Base-by-base conservation (phyloP, 2,113 vertebrate genomes). In the Empidonax alnorum region DNA sequence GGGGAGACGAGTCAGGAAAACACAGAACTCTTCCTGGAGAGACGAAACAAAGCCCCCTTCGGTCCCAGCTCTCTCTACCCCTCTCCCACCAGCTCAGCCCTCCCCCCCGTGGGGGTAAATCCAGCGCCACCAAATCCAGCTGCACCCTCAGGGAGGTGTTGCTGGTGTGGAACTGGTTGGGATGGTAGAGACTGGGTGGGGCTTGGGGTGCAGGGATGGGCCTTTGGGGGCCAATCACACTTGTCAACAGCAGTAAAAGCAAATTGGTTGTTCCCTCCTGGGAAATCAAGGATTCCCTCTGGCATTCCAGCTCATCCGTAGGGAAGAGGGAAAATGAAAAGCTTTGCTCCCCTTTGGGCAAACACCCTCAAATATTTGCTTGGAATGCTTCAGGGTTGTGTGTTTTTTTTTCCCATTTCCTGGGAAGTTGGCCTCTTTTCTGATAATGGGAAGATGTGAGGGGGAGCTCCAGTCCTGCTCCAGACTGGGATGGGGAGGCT, bases 1-100 rank as follows among this genome's bases (percentile, higher is more conserved):
- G 92, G 62, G 69, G 90, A 93, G 74, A 87, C 46, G 74, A 95
- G 92, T 63, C 78, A 87, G 94, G 95, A 68, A 96, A 94, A 96
- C 92, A 89, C 27, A 61, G 84, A 94, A 33, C 71, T 87, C 74
- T 80, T 50, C 61, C 81, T 72, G 53, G 41, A 3, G 0, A 37
- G 90, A 50, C 47, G 37, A 81, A 95, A 58, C 72, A 69, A 53
- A 39, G 9, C 22, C 52, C 4, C 76, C 46, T 66, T 44, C 78
- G 39, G 9, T 24, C 79, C 7, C 77, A 61, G 41, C 25, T 8
- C 62, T 35, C 39, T 44, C 58, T 5, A 49, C 41, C 46, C 58
- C 35, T 61, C 31, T 55, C 39, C 42, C 55, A 47, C 22, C 41
- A 3, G 10, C 23, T 7, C 56, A 35, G 13, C 25, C 22, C 35